Base-by-base conservation (phyloP, 2,888 invertebrate species). In the Caenorhabditis sp. region DNA sequence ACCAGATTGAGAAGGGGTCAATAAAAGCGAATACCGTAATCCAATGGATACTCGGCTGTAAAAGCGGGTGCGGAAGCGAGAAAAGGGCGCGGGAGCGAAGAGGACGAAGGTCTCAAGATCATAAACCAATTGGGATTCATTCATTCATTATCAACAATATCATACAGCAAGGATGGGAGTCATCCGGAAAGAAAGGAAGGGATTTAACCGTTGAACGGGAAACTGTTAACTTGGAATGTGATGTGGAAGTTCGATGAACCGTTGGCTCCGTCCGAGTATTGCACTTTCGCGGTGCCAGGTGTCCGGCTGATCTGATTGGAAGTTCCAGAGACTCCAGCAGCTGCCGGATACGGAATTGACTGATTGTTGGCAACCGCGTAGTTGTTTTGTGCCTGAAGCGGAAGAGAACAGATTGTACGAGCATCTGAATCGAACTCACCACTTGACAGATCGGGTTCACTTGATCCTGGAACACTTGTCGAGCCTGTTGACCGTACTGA, bases 391-490 rank as follows among this genome's bases (percentile, higher is more conserved):
- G 73, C 73, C 68, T 68, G 43, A 22, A 52, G 30, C 8, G n/a
- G 13, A 6, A 17, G 8, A 32, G n/a, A n/a, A n/a, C n/a, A n/a
- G n/a, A n/a, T n/a, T 20, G n/a, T 52, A 20, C 20, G 27, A 30
- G 32, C n/a, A n/a, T n/a, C n/a, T n/a, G n/a, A n/a, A n/a, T n/a
- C 11, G 8, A 13, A 58, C 72, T 41, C 15, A 72, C 72, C 32
- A 39, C 46, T 22, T 71, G 70, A 22, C 50, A 50, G 53, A 83
- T 78, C 4, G 84, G 84, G 27, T 83, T 78, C 17, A 84, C 80
- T 59, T 84, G 82, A 48, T 83, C 75, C 48, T 81, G 78, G 78
- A 84, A 84, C 6, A 83, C 81, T 20, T 70, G 41, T 45, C 84
- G 48, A 0, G 84, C 84, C 13, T 81, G 70, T 39, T 61, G 61